Evolutionary conservation across 2,113 vertebrate species (phyloP), one percentile per base, ranked within the genome.

Genomic region (Hemichromis elongatus): DNA sequence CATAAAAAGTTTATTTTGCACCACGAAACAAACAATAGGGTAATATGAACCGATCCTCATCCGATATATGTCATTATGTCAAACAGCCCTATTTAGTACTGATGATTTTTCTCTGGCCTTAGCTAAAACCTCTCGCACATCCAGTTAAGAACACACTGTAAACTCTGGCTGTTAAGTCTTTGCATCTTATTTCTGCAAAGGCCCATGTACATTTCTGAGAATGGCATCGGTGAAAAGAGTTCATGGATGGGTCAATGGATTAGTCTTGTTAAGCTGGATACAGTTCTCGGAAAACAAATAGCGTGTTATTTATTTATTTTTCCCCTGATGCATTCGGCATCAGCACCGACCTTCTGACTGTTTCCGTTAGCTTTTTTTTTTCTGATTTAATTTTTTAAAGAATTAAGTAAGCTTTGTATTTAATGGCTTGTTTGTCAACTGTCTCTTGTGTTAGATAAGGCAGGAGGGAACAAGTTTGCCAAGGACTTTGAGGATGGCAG

Each of bases 401-500:
- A 50, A 18, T 16, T 7, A 9, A 37, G 9, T 11, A 35, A 75
- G n/a, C 6, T 10, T 66, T 54, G 24, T 79, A 3, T 73, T 16
- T 26, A 9, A 45, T 18, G 26, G n/a, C 12, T 18, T 56, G 21
- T 54, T 54, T 61, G 16, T 77, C 10, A 47, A 30, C 37, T 75
- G 33, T 83, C 4, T 35, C 10, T 4, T 57, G 0, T 88, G 88
- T 24, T 83, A 99, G 99, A 99, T 95, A 99, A 99, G 93, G 98
- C 98, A 0, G 99, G 98, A 52, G 99, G 99, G 3, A 99, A 99
- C 91, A 98, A 98, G 70, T 99, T 99, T 87, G 98, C 98, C 4
- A 98, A 98, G 89, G 99, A 99, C 92, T 99, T 99, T 79, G 99
- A 99, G 84, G 99, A 99, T 13, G 98, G 98, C 1, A 98, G 98